These are phyloP conservation scores for Phylloscopus collybita DNA, from an alignment of 2,797 vertebrate genomes.

Conservation along the genomic window DNA sequence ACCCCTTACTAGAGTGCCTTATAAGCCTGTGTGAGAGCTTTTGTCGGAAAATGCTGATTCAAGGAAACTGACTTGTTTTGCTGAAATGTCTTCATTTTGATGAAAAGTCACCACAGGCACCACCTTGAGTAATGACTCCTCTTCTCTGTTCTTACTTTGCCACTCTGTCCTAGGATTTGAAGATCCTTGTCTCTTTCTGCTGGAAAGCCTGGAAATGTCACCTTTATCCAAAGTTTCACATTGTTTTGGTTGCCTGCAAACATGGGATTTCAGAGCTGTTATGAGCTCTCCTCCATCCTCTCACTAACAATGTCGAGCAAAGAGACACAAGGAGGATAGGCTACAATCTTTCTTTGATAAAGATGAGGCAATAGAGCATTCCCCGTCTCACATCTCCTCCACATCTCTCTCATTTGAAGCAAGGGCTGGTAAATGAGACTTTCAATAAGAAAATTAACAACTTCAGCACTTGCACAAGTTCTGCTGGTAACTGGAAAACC, in stretches of 20 bases:
- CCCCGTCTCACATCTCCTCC: not conserved
- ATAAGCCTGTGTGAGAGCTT: slow-evolving; percentile 5
- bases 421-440: not conserved
- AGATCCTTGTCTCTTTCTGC: not conserved
- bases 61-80: slow-evolving; percentile 56
- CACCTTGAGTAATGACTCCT: not conserved
- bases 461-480: not conserved
- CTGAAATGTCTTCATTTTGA: slow-evolving; percentile 37
- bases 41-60: slow-evolving; percentile 55
- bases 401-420: not conserved
- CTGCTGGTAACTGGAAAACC: not conserved
- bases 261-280: not conserved
- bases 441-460: not conserved
- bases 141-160: not conserved
- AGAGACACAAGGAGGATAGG: not conserved
- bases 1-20: not conserved
- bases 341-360: not conserved
- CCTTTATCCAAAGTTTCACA: not conserved
- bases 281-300: not conserved
- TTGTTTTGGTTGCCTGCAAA: not conserved
- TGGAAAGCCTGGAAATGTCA: not conserved
- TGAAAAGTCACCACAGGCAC: slow-evolving; percentile 21
- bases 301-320: not conserved
- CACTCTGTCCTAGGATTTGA: not conserved
- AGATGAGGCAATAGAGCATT: not conserved